Conservation (phyloP, 2,888 invertebrate species). For the Trisateles emortualis region DNA sequence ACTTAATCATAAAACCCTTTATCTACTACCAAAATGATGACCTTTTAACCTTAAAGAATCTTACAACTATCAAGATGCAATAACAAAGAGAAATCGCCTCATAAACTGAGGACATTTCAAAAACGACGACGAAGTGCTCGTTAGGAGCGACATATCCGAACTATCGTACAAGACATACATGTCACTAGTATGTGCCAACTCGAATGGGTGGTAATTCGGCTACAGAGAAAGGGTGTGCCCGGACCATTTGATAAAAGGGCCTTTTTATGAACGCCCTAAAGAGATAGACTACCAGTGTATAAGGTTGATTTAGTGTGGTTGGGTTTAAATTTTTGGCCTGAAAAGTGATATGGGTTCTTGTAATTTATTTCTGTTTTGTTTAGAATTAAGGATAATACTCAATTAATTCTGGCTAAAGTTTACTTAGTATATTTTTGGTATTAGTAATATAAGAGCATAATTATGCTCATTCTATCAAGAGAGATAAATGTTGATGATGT, state of each 20-base stretch:
- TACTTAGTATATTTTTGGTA: too few species aligned
- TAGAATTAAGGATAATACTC: too few species aligned
- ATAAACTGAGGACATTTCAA: constrained; percentile 34
- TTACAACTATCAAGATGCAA: constrained; percentile 30
- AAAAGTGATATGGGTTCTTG: constrained; percentile 1
- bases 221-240: constrained; percentile 76
- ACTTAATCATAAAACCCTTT: not conserved
- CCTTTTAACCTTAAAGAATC: constrained; percentile 7
- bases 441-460: too few species aligned
- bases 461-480: too few species aligned
- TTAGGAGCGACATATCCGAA: constrained; percentile 34
- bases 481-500: too few species aligned
- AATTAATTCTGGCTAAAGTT: too few species aligned
- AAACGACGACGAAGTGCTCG: constrained; percentile 39
- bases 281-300: constrained; percentile 32
- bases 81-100: constrained; percentile 35
- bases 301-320: constrained; percentile 30
- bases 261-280: constrained; percentile 63
- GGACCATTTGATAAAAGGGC: constrained; percentile 63
- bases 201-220: constrained; percentile 71
- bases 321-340: constrained; percentile 12
- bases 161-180: constrained; percentile 33
- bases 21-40: constrained; percentile 2
- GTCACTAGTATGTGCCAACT: constrained; percentile 51
- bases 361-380: too few species aligned